phyloP scores from a whole-genome alignment of 2,888 invertebrate species.

The Laspeyria flexula region DNA sequence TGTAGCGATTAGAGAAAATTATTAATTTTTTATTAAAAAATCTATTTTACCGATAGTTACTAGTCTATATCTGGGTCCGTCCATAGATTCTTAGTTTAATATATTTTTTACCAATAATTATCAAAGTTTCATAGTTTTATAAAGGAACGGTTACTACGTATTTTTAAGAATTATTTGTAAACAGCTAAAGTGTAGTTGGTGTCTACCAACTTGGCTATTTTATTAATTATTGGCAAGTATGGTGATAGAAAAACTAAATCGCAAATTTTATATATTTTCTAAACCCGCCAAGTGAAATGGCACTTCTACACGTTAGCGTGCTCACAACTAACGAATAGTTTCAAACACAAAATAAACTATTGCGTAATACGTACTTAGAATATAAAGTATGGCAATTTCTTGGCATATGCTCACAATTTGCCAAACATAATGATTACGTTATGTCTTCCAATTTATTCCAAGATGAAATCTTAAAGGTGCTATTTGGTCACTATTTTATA shows the following conservation, averaged over 20 bases:
- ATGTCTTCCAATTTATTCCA: constrained; percentile 10
- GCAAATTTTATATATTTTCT: no score
- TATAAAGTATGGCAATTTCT: constrained; percentile 7
- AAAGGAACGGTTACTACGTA: constrained; percentile 42
- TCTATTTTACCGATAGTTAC: constrained; percentile 46
- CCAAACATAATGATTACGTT: neutral
- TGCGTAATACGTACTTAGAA: constrained; percentile 29
- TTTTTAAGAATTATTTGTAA: constrained; percentile 22
- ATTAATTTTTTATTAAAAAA: constrained; percentile 25
- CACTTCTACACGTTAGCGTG: constrained; percentile 11
- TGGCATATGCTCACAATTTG: constrained; percentile 2
- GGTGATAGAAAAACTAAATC: no score
- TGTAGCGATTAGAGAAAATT: constrained; percentile 27
- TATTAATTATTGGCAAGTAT: no score
- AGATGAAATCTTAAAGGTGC: constrained; percentile 6
- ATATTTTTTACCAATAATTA: constrained; percentile 42
- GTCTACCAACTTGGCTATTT: constrained; percentile 8
- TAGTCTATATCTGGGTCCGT: constrained; percentile 58
- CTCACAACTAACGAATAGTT: constrained; percentile 15
- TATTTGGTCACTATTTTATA: constrained; percentile 7
- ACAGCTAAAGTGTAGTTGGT: constrained; percentile 8
- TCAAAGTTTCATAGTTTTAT: constrained; percentile 42
- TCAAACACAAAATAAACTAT: constrained; percentile 19
- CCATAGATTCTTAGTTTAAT: constrained; percentile 51
- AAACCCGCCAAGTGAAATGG: no score